Conservation (phyloP, 64 coral and sea anemone genomes). For the Pocillopora damicornis region DNA sequence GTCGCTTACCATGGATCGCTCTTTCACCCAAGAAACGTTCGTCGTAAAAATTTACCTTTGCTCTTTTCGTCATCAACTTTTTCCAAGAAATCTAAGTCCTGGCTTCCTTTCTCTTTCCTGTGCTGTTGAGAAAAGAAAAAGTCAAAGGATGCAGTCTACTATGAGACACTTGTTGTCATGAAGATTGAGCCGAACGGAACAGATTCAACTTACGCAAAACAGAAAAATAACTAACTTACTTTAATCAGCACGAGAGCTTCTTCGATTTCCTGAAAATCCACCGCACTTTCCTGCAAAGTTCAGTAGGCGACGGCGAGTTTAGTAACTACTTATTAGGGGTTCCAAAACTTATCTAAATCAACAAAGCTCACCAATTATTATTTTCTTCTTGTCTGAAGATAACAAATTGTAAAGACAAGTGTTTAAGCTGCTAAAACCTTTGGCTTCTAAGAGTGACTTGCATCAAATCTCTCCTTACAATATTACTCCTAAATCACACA, state of each 20-base stretch:
- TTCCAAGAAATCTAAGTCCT: conserved; percentile 97
- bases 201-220: no score
- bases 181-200: neutral
- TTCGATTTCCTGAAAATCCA: conserved; percentile 95
- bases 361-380: neutral
- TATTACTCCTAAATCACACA: no score
- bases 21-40: no score
- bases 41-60: conserved; percentile 57
- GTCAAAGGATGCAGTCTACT: no score
- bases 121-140: conserved; percentile 22
- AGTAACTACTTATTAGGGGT: neutral
- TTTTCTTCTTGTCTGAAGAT: neutral
- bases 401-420: neutral
- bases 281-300: conserved; percentile 80
- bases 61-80: conserved; percentile 93
- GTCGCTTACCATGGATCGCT: no score
- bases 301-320: neutral
- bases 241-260: conserved; percentile 91
- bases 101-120: conserved; percentile 92
- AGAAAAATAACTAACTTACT: conserved; percentile 36
- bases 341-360: neutral
- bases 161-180: no score
- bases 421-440: neutral
- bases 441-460: no score
- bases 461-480: no score